Evolutionary conservation across 2,888 invertebrate genomes (phyloP).

Genomic region (Caenorhabditis drosophilae): DNA sequence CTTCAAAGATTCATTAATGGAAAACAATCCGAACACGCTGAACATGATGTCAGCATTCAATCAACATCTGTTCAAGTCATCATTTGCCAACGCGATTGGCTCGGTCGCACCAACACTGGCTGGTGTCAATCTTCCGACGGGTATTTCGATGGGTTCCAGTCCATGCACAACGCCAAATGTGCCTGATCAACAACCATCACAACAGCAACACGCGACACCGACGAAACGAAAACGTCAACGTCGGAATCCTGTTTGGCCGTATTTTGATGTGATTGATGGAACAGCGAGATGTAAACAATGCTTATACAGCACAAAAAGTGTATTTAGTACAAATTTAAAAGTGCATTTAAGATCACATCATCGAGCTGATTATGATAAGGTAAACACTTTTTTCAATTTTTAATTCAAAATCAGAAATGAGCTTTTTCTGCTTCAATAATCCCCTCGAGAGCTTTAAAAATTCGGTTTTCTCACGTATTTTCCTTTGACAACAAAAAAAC

Average conservation of each 20-base stretch:
- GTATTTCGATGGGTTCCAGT: conserved; percentile 21
- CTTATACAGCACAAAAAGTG: conserved; percentile 61
- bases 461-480: no score
- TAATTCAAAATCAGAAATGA: background rate
- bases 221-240: conserved; percentile 59
- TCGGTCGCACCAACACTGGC: conserved; percentile 13
- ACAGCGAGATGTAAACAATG: conserved; percentile 60
- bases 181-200: conserved; percentile 14
- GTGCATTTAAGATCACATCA: conserved; percentile 65
- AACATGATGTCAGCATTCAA: conserved; percentile 47
- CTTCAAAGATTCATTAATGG: conserved; percentile 35
- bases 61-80: conserved; percentile 30
- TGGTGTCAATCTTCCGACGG: conserved; percentile 16
- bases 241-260: conserved; percentile 64
- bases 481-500: background rate
- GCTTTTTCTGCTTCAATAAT: background rate
- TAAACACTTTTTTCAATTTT: conserved; percentile 13
- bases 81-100: conserved; percentile 14
- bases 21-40: conserved; percentile 36
- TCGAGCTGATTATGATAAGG: conserved; percentile 59
- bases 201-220: conserved; percentile 32
- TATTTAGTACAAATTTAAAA: conserved; percentile 64
- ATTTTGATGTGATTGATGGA: conserved; percentile 59
- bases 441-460: no score
- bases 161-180: conserved; percentile 29